These are phyloP conservation scores for Drosophila quadrilineata DNA, from an alignment of 1,140 invertebrate genomes.

Conservation along the genomic window DNA sequence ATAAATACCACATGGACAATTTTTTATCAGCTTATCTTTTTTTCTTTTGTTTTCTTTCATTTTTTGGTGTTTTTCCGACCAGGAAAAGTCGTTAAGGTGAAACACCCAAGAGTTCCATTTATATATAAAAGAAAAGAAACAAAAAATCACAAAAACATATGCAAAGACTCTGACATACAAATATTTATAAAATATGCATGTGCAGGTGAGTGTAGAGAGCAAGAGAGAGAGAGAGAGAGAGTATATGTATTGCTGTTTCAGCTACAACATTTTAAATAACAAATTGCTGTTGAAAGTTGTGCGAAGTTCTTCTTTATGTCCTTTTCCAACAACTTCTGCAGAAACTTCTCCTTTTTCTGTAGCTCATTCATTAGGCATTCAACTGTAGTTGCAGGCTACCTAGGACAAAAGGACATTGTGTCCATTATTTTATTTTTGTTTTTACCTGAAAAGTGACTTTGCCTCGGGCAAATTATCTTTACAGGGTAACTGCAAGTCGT, in stretches of 20 bases:
- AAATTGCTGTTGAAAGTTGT: constrained; percentile 59
- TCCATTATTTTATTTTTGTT: too few species aligned
- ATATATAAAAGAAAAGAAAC: neutral
- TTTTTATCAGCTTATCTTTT: constrained; percentile 1
- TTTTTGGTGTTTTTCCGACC: neutral
- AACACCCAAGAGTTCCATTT: constrained; percentile 15
- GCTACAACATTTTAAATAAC: constrained; percentile 54
- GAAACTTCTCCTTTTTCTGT: neutral
- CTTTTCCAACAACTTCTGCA: neutral
- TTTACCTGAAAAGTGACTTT: constrained; percentile 4
- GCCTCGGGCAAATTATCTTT: neutral
- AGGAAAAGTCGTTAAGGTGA: constrained; percentile 1
- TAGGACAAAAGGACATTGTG: constrained; percentile 2
- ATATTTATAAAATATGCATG: constrained; percentile 12
- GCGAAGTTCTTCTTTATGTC: constrained; percentile 2
- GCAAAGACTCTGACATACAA: neutral
- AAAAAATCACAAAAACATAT: neutral
- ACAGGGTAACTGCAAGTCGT: neutral
- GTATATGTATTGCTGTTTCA: too few species aligned
- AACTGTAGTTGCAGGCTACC: constrained; percentile 59
- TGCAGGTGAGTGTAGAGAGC: neutral
- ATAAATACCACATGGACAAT: constrained; percentile 31
- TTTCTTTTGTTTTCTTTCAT: neutral
- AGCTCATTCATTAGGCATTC: constrained; percentile 54
- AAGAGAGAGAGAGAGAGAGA: too few species aligned